A percentile compares a stretch with the other conserved stretches of the same genome.
These are phyloP conservation scores for Netelia inedita DNA, from an alignment of 2,888 invertebrate genomes.

Conservation along the genomic window DNA sequence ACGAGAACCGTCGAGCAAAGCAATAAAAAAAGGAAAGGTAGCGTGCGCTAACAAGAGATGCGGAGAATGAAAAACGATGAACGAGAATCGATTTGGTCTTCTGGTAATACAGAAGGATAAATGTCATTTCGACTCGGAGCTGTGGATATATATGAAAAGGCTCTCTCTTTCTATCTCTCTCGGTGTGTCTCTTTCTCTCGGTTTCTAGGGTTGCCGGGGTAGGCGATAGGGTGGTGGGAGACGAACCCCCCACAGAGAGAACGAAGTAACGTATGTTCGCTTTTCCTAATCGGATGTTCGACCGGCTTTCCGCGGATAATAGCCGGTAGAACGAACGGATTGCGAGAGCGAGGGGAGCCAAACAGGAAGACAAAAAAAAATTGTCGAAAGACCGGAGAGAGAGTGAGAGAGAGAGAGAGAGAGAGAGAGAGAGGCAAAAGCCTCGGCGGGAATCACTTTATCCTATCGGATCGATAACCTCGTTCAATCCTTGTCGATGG, in stretches of 20 bases:
- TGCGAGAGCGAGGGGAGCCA: slow-evolving; percentile 73
- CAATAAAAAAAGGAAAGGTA: not conserved
- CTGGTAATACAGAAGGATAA: slow-evolving; percentile 64
- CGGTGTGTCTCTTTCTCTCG: slow-evolving; percentile 19
- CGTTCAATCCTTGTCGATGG: slow-evolving; percentile 73
- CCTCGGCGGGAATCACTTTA: slow-evolving; percentile 69
- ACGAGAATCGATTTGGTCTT: slow-evolving; percentile 22
- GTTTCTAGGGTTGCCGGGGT: not conserved
- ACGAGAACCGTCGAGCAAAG: not conserved
- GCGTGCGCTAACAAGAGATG: slow-evolving; percentile 16
- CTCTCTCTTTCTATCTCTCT: slow-evolving; percentile 17
- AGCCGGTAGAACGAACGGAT: slow-evolving; percentile 76
- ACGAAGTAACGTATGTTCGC: slow-evolving; percentile 80
- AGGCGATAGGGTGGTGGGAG: slow-evolving; percentile 54
- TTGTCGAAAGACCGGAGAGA: slow-evolving; percentile 9
- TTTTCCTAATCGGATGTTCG: slow-evolving; percentile 82
- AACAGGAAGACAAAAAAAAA: slow-evolving; percentile 16
- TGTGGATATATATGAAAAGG: slow-evolving; percentile 49
- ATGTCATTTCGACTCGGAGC: slow-evolving; percentile 59
- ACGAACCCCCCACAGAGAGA: slow-evolving; percentile 59
- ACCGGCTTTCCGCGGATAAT: slow-evolving; percentile 81
- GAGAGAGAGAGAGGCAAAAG: slow-evolving; percentile 51
- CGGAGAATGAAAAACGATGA: slow-evolving; percentile 11
- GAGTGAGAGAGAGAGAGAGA: slow-evolving; percentile 28
- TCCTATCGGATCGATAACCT: slow-evolving; percentile 79